Percentiles rank a stretch among this genome's conserved stretches.
Evolutionary conservation across 2,888 invertebrate species (phyloP).

Genomic region (Junonia oenone): DNA sequence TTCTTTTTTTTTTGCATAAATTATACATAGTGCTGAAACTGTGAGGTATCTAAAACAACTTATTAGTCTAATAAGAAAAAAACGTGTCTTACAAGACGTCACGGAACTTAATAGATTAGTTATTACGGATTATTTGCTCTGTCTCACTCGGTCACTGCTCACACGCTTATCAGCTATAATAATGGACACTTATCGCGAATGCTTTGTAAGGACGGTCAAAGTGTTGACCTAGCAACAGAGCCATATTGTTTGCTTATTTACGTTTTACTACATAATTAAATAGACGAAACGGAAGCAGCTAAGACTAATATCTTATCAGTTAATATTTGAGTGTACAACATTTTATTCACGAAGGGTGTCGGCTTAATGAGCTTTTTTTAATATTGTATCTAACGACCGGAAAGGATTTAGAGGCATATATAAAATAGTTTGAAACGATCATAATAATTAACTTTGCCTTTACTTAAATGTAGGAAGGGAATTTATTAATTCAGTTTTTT

Average conservation of each 20-base stretch:
- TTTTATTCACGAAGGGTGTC: background rate
- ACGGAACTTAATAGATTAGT: constrained; percentile 12
- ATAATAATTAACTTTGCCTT: background rate
- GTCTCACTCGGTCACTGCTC: constrained; percentile 16
- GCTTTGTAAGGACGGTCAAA: constrained; percentile 21
- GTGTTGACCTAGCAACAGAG: constrained; percentile 24
- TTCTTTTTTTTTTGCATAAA: too few species aligned
- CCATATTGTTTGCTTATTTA: background rate
- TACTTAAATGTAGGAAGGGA: background rate
- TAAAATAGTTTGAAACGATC: background rate
- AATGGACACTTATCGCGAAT: constrained; percentile 24
- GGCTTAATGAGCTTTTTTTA: background rate
- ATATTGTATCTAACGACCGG: background rate
- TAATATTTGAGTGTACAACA: background rate
- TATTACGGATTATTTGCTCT: constrained; percentile 6
- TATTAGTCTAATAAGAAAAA: too few species aligned
- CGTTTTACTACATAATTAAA: background rate
- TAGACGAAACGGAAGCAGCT: background rate
- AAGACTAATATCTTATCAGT: background rate
- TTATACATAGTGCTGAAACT: too few species aligned
- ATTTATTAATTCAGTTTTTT: background rate
- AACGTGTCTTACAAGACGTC: constrained; percentile 5
- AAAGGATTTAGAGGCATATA: background rate
- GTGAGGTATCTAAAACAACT: too few species aligned
- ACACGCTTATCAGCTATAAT: constrained; percentile 19